Evolutionary conservation across 2,888 invertebrate species (phyloP).

Genomic region (Torymus auratus): DNA sequence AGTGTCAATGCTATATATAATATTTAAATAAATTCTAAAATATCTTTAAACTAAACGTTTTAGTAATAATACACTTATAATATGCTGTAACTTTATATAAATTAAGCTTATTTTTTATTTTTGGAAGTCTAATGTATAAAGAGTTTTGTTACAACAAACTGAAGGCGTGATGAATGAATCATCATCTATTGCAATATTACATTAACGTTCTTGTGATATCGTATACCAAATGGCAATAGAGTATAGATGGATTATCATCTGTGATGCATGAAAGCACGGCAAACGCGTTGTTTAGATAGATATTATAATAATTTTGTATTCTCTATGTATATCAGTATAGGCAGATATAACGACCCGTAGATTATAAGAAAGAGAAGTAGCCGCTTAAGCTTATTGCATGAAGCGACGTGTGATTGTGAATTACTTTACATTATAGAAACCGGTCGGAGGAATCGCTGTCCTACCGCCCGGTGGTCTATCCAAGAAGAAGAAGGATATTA

Average conservation of each 20-base stretch:
- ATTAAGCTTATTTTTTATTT: too few species aligned
- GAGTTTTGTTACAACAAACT: too few species aligned
- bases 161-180: too few species aligned
- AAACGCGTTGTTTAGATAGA: conserved; percentile 30
- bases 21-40: too few species aligned
- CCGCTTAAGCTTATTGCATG: conserved; percentile 70
- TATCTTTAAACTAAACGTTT: too few species aligned
- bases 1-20: too few species aligned
- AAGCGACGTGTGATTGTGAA: conserved; percentile 70
- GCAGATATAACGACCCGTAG: conserved; percentile 10
- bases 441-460: conserved; percentile 89
- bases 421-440: conserved; percentile 82
- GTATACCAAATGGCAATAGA: conserved; percentile 43
- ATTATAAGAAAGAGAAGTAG: conserved; percentile 31
- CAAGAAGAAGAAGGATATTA: conserved; percentile 79
- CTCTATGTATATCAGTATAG: conserved; percentile 8
- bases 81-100: too few species aligned
- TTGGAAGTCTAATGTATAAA: too few species aligned
- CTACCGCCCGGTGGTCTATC: conserved; percentile 83
- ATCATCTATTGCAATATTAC: too few species aligned
- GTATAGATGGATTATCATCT: conserved; percentile 21
- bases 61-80: too few species aligned
- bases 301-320: conserved; percentile 11
- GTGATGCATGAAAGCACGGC: conserved; percentile 53
- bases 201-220: not conserved